Percentiles rank a stretch among this genome's conserved stretches.
phyloP scores from a whole-genome alignment of 2,113 vertebrate genomes.

The Phoenicopterus ruber region DNA sequence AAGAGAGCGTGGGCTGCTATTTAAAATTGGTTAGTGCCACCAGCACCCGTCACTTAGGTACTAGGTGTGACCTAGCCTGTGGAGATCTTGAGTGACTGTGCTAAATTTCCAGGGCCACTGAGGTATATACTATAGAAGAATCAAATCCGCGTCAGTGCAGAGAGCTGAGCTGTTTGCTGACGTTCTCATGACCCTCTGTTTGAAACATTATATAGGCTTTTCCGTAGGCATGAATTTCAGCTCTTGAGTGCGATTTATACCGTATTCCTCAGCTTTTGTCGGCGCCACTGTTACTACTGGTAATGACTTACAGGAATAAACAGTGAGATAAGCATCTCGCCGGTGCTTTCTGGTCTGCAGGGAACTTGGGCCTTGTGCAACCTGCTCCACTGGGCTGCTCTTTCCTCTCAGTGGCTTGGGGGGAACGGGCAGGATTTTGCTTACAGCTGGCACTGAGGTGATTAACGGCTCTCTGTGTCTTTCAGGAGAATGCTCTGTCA shows the following conservation, averaged over 20 bases:
- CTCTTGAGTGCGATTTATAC: not conserved
- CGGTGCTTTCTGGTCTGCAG: not conserved
- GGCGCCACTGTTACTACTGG: not conserved
- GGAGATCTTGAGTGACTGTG: not conserved
- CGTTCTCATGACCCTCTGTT: fast-evolving
- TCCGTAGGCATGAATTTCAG: not conserved
- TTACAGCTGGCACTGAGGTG: fast-evolving
- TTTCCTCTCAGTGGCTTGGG: not conserved
- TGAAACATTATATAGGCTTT: not conserved
- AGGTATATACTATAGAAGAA: not conserved
- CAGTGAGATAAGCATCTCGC: not conserved
- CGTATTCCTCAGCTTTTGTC: not conserved
- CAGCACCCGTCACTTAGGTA: not conserved
- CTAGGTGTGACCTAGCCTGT: not conserved
- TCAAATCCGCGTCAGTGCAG: not conserved
- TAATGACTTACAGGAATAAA: not conserved
- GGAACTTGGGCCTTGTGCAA: not conserved
- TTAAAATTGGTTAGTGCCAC: not conserved
- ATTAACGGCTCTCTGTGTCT: not conserved
- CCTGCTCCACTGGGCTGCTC: not conserved
- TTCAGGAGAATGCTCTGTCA: conserved; percentile 90
- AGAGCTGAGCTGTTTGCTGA: not conserved
- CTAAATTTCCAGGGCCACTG: not conserved
- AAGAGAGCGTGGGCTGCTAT: not conserved
- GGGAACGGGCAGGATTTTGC: not conserved